Conservation (phyloP, 1,140 invertebrate genomes). For the Nephila pilipes region DNA sequence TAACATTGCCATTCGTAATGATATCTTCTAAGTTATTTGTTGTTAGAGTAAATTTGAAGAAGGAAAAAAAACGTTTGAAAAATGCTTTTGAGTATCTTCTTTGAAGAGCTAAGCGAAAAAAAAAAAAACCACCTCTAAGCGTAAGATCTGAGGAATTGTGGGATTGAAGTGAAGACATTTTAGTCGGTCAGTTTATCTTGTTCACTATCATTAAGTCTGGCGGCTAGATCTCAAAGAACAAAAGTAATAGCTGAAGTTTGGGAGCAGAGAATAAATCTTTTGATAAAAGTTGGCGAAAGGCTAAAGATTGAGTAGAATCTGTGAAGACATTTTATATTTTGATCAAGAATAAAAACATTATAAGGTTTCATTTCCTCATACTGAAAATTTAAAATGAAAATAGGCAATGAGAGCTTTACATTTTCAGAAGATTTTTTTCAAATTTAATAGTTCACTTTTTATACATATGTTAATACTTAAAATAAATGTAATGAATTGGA, state of each 20-base stretch:
- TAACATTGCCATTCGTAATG: too few species aligned
- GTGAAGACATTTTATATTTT: not conserved
- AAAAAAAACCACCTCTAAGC: not conserved
- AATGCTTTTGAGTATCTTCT: not conserved
- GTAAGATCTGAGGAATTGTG: too few species aligned
- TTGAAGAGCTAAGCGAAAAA: not conserved
- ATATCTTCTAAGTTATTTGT: too few species aligned
- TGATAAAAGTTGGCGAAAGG: not conserved
- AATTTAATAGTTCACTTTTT: too few species aligned
- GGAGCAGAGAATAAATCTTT: not conserved
- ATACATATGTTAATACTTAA: too few species aligned
- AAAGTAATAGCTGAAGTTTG: not conserved
- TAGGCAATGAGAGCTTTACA: too few species aligned
- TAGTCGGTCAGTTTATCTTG: not conserved
- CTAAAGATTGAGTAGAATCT: not conserved
- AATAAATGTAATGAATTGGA: too few species aligned
- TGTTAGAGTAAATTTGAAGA: too few species aligned
- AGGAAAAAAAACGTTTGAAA: too few species aligned
- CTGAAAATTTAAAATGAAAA: too few species aligned
- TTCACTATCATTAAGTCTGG: slow-evolving; percentile 1
- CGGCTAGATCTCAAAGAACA: not conserved
- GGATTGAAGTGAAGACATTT: not conserved
- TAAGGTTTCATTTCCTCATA: not conserved
- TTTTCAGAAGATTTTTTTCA: too few species aligned
- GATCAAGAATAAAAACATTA: not conserved